Conservation (phyloP, 2,888 invertebrate species). For the Malachius bipustulatus region DNA sequence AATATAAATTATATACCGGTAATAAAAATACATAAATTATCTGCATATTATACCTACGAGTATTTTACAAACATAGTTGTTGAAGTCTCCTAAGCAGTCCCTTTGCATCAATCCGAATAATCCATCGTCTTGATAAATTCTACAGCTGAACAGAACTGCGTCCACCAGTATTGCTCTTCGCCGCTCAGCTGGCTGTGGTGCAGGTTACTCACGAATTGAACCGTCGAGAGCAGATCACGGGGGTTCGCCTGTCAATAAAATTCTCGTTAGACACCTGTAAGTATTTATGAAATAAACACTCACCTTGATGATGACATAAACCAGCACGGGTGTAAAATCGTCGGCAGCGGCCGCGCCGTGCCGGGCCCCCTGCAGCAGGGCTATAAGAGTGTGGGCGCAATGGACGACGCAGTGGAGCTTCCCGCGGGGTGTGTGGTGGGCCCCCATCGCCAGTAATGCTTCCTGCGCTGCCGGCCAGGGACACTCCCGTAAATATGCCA, state of each 20-base stretch:
- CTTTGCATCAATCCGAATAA: constrained; percentile 45
- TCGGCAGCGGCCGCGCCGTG: constrained; percentile 76
- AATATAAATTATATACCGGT: too few relatives aligned
- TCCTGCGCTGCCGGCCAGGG: constrained; percentile 94
- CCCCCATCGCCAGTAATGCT: constrained; percentile 76
- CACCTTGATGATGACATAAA: constrained; percentile 91
- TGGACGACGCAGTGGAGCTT: constrained; percentile 69
- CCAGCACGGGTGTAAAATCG: constrained; percentile 91
- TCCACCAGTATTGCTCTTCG: constrained; percentile 97
- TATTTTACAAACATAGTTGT: too few relatives aligned
- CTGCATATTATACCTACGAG: too few relatives aligned
- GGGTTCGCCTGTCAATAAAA: constrained; percentile 72
- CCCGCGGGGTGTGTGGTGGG: constrained; percentile 82
- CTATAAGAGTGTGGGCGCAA: constrained; percentile 89
- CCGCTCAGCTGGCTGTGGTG: constrained; percentile 73
- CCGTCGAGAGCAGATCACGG: constrained; percentile 81
- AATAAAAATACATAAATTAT: too few relatives aligned
- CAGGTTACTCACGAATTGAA: constrained; percentile 91
- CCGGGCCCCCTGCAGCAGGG: constrained; percentile 77
- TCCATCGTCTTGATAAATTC: constrained; percentile 98
- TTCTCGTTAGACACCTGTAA: too few relatives aligned
- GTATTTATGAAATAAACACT: too few relatives aligned
- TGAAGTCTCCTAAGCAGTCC: too few relatives aligned
- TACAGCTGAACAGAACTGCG: constrained; percentile 91
- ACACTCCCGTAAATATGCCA: constrained; percentile 77